Percentiles rank a stretch among this genome's conserved stretches.
These are phyloP conservation scores for Brienomyrus brachyistius DNA, from an alignment of 2,113 vertebrate genomes.

Conservation along the genomic window DNA sequence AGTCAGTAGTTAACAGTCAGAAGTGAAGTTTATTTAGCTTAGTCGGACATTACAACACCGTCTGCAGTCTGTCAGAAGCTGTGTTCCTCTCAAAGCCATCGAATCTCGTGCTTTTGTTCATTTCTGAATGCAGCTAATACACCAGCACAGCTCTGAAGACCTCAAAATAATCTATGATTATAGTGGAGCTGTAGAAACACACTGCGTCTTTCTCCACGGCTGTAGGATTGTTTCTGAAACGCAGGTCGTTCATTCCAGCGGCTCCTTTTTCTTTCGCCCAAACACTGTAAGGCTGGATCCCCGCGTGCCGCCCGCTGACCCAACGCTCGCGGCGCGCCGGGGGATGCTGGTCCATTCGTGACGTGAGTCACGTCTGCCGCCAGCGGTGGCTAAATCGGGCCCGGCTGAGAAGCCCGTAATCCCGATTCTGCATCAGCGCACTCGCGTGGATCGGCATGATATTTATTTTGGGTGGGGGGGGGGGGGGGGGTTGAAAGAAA, in stretches of 20 bases:
- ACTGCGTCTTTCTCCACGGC: neutral
- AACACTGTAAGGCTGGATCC: neutral
- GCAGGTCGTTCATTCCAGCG: neutral
- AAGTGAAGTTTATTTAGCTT: neutral
- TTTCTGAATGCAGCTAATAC: neutral
- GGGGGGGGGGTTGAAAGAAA: neutral
- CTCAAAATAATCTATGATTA: neutral
- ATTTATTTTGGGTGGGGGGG: neutral
- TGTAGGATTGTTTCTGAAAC: neutral
- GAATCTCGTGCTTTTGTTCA: neutral
- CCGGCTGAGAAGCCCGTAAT: neutral
- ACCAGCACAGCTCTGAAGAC: neutral
- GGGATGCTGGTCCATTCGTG: neutral
- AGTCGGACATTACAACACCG: too few relatives aligned
- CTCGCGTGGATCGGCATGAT: neutral
- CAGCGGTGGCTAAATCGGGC: neutral
- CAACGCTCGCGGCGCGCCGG: too few relatives aligned
- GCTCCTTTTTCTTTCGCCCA: neutral
- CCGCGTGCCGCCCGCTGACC: neutral
- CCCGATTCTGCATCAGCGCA: neutral
- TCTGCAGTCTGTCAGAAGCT: neutral
- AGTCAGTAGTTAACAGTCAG: neutral
- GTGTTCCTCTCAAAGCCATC: neutral
- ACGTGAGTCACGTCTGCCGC: neutral
- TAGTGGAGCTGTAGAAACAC: neutral